Percentiles rank a stretch among this genome's conserved stretches.
phyloP scores from a whole-genome alignment of 1,140 invertebrate genomes.

The Ceratina japonica region DNA sequence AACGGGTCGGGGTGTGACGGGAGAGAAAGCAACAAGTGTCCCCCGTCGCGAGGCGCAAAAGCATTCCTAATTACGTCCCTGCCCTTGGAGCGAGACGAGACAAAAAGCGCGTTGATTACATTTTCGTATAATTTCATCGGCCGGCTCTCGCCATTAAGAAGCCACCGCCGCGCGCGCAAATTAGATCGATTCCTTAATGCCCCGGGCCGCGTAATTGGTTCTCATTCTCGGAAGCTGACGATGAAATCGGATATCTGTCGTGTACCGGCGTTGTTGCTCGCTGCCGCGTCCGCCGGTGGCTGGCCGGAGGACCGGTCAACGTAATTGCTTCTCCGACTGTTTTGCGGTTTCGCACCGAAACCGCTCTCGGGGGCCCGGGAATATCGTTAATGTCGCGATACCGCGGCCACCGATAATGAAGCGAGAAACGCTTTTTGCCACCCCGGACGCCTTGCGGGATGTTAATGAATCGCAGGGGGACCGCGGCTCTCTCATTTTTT shows the following conservation, averaged over 20 bases:
- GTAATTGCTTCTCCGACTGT: constrained; percentile 65
- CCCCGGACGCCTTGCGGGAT: constrained; percentile 54
- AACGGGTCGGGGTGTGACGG: constrained; percentile 54
- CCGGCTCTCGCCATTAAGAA: constrained; percentile 69
- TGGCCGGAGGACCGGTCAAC: constrained; percentile 46
- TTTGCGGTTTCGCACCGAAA: constrained; percentile 58
- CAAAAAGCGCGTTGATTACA: constrained; percentile 78
- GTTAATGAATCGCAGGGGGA: constrained; percentile 55
- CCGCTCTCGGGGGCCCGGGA: constrained; percentile 3
- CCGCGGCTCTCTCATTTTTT: constrained; percentile 41
- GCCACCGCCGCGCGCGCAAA: constrained; percentile 60
- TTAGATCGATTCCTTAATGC: constrained; percentile 73
- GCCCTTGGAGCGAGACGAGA: constrained; percentile 75
- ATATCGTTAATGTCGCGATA: constrained; percentile 62
- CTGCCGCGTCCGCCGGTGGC: neutral
- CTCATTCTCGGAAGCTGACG: constrained; percentile 67
- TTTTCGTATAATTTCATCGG: constrained; percentile 77
- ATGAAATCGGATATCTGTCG: constrained; percentile 68
- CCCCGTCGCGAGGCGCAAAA: constrained; percentile 77
- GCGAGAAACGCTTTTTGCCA: constrained; percentile 60
- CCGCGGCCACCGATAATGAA: constrained; percentile 56
- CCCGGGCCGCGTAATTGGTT: constrained; percentile 70
- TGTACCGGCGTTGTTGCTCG: constrained; percentile 30
- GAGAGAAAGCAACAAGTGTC: constrained; percentile 74
- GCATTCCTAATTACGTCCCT: constrained; percentile 78